phyloP scores from a whole-genome alignment of 1,140 invertebrate species.

The Trialeurodes vaporariorum region DNA sequence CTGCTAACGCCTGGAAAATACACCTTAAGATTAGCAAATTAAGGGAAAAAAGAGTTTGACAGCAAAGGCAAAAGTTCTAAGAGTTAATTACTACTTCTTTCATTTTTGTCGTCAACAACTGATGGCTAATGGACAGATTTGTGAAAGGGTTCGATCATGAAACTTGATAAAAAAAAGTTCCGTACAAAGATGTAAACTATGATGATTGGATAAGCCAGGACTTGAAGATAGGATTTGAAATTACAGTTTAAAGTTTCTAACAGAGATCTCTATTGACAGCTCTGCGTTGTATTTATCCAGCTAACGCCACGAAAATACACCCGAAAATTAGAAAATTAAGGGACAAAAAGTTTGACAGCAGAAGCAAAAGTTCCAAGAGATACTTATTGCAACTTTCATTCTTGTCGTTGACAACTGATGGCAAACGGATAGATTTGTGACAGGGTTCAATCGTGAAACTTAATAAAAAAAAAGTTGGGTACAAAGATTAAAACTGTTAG shows the following conservation, averaged over 20 bases:
- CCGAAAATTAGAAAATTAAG: neutral
- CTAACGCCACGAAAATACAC: neutral
- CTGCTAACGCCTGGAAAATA: constrained; percentile 2
- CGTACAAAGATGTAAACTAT: neutral
- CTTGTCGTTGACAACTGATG: neutral
- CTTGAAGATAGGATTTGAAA: neutral
- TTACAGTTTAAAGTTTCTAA: neutral
- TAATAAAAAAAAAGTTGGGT: neutral
- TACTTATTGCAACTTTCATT: neutral
- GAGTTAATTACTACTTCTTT: neutral
- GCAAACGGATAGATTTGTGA: neutral
- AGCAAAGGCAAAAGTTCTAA: too few relatives aligned
- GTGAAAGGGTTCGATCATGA: neutral
- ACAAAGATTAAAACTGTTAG: neutral
- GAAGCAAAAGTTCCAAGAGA: too few relatives aligned
- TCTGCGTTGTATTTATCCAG: neutral
- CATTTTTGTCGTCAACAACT: neutral
- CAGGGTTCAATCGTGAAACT: neutral
- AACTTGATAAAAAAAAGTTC: neutral
- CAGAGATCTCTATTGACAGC: constrained; percentile 6
- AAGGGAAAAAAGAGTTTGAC: too few relatives aligned
- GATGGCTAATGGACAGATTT: neutral
- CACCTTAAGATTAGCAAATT: neutral
- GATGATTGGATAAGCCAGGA: neutral
- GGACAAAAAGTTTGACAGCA: too few relatives aligned